phyloP scores from a whole-genome alignment of 2,888 invertebrate species.

The Hirtodrosophila histrioides region DNA sequence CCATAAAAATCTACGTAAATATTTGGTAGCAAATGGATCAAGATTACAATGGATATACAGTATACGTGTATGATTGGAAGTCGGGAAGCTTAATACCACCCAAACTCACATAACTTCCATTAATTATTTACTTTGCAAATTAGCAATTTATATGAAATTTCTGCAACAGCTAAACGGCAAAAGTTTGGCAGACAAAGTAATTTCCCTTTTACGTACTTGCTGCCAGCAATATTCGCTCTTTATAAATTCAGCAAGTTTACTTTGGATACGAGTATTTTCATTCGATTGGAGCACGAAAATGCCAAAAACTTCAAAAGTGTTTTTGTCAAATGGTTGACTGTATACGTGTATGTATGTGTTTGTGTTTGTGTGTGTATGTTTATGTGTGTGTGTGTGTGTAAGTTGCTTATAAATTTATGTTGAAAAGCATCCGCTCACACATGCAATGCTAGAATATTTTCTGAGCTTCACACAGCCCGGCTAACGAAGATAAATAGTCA shows the following conservation, averaged over 20 bases:
- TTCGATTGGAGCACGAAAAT: slow-evolving; percentile 49
- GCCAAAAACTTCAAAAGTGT: slow-evolving; percentile 52
- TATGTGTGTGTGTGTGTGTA: slow-evolving; percentile 7
- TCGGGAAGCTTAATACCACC: not conserved
- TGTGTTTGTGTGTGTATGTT: slow-evolving; percentile 3
- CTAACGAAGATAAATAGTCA: slow-evolving; percentile 72
- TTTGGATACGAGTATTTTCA: slow-evolving; percentile 32
- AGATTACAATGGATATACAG: no score
- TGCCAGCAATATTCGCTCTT: not conserved
- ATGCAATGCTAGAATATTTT: slow-evolving; percentile 14
- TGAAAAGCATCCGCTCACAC: slow-evolving; percentile 21
- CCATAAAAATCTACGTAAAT: slow-evolving; percentile 7
- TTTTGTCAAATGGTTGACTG: slow-evolving; percentile 37
- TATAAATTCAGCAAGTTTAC: slow-evolving; percentile 22
- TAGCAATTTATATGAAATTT: slow-evolving; percentile 61
- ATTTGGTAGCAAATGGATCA: no score
- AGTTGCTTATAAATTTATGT: slow-evolving; percentile 5
- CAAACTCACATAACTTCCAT: slow-evolving; percentile 19
- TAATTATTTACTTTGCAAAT: slow-evolving; percentile 61
- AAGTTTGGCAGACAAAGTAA: slow-evolving; percentile 36
- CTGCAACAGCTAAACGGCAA: slow-evolving; percentile 25
- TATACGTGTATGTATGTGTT: slow-evolving; percentile 4
- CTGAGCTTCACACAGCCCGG: slow-evolving; percentile 7
- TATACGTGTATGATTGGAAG: not conserved
- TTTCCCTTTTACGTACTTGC: slow-evolving; percentile 30